A percentile compares a stretch with the other conserved stretches of the same genome.
Evolutionary conservation across 2,888 invertebrate genomes (phyloP).

Genomic region (Troglohyphantes excavatus): DNA sequence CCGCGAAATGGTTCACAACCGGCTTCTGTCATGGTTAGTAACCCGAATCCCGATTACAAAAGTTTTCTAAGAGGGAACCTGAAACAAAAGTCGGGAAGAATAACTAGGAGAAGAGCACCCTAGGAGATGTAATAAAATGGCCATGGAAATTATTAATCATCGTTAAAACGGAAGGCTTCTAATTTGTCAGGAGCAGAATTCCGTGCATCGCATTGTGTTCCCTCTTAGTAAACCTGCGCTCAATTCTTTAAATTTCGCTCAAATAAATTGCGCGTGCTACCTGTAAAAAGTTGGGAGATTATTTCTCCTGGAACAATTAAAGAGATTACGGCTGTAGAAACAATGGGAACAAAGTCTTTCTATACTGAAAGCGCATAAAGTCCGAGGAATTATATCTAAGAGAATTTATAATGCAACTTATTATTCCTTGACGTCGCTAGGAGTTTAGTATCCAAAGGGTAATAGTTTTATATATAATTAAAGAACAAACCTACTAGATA

Average conservation of each 20-base stretch:
- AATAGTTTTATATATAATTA: conserved; percentile 4
- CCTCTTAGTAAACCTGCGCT: conserved; percentile 31
- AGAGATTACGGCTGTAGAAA: not conserved
- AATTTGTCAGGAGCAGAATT: conserved; percentile 45
- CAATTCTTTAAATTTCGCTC: conserved; percentile 9
- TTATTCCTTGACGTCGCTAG: not conserved
- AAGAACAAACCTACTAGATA: not conserved
- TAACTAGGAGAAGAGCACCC: conserved; percentile 27
- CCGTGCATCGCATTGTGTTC: conserved; percentile 13
- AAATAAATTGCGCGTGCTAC: conserved; percentile 25
- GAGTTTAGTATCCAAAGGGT: not conserved
- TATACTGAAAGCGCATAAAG: not conserved
- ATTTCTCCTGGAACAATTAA: not conserved
- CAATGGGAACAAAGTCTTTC: not conserved
- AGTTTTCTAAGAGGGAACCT: conserved; percentile 47
- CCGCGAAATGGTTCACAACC: conserved; percentile 22
- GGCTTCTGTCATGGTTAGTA: conserved; percentile 48
- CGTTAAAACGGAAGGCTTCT: conserved; percentile 29
- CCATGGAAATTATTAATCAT: conserved; percentile 55
- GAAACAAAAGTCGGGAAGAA: conserved; percentile 34
- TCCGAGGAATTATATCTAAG: not conserved
- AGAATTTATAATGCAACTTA: not conserved
- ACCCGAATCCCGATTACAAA: conserved; percentile 55
- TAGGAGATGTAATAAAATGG: conserved; percentile 29
- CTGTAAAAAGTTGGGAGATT: conserved; percentile 12